These are phyloP conservation scores for Procambarus virginalis DNA, from an alignment of 1,140 invertebrate species.

Conservation along the genomic window DNA sequence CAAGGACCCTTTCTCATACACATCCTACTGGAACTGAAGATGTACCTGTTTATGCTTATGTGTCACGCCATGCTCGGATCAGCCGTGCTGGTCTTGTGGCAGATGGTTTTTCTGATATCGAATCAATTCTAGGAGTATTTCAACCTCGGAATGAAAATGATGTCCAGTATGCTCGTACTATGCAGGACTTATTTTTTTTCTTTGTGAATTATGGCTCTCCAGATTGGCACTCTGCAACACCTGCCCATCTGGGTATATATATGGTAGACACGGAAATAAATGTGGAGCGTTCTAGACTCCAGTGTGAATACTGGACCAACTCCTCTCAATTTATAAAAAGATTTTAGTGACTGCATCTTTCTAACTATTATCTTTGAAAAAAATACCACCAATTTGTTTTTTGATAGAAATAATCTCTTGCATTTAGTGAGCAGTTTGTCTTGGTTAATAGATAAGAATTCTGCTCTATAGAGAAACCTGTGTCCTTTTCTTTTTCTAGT, in stretches of 20 bases:
- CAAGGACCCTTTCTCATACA: conserved; percentile 72
- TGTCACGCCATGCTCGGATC: conserved; percentile 34
- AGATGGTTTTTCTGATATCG: conserved; percentile 81
- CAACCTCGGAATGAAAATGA: conserved; percentile 82
- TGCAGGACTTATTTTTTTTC: conserved; percentile 87
- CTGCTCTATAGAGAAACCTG: no score
- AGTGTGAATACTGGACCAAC: conserved; percentile 51
- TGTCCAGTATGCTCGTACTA: conserved; percentile 83
- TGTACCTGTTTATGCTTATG: conserved; percentile 50
- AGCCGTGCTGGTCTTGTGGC: conserved; percentile 73
- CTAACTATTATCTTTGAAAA: no score
- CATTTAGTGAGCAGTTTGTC: no score
- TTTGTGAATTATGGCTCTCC: conserved; percentile 80
- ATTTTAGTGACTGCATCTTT: not conserved
- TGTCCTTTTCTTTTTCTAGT: not conserved
- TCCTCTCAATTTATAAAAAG: conserved; percentile 31
- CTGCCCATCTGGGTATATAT: conserved; percentile 63
- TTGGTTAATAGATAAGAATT: no score
- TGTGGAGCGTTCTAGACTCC: conserved; percentile 18
- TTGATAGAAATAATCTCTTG: not conserved
- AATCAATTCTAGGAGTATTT: conserved; percentile 86
- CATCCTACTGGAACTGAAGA: conserved; percentile 45
- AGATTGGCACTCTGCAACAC: conserved; percentile 73
- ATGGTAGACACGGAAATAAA: conserved; percentile 28
- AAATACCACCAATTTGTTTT: not conserved